These are phyloP conservation scores for Castor canadensis DNA, from an alignment of 2,113 vertebrate species.

Conservation along the genomic window DNA sequence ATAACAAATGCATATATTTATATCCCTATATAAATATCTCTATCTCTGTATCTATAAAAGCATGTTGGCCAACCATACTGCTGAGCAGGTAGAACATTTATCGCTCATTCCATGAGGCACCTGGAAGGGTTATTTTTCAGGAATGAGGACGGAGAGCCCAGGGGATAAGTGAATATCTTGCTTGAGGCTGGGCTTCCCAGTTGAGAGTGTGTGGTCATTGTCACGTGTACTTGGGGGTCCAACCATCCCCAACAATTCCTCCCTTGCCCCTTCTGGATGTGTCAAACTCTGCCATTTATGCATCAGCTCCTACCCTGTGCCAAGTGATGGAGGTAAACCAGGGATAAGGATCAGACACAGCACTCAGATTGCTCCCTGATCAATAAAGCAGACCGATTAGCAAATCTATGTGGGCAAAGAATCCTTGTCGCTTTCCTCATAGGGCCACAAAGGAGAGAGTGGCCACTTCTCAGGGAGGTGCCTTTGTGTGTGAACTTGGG, in stretches of 20 bases:
- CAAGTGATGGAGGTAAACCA: not conserved
- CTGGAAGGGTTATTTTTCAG: not conserved
- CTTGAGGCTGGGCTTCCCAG: not conserved
- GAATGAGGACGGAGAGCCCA: not conserved
- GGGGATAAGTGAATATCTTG: not conserved
- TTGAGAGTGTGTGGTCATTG: not conserved
- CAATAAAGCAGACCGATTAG: not conserved
- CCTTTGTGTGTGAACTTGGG: not conserved
- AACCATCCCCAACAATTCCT: not conserved
- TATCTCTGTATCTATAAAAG: not conserved
- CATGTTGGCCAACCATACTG: not conserved
- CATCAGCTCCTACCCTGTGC: not conserved
- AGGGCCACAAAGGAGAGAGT: not conserved
- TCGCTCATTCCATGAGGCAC: not conserved
- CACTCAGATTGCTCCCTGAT: not conserved
- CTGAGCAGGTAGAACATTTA: not conserved
- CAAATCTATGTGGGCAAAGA: not conserved
- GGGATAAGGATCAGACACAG: not conserved
- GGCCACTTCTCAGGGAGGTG: not conserved
- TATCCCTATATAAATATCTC: too few relatives aligned
- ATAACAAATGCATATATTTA: not conserved
- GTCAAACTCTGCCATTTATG: not conserved
- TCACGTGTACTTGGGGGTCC: not conserved
- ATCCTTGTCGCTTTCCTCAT: not conserved
- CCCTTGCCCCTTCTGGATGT: not conserved